Evolutionary conservation across 2,888 invertebrate species (phyloP), one percentile per base, ranked within the genome.

Genomic region (Branchipolynoe longqiensis): DNA sequence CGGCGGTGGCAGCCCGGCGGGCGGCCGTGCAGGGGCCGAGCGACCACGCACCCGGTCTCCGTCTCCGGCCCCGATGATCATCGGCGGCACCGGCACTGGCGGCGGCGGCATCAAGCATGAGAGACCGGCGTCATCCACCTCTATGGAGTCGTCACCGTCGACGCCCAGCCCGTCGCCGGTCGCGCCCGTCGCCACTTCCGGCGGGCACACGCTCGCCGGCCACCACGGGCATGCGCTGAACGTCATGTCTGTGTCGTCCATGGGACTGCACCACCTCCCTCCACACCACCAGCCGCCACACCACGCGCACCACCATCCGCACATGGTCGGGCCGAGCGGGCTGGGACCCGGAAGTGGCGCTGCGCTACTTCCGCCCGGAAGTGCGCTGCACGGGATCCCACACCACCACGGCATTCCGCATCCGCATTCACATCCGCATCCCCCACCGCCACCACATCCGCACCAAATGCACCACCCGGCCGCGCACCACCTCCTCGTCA

Each of bases 281-380:
- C 58, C 12, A 8, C 69, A 69, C 69, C 69, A 69, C 69, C 69
- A 69, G 3, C 69, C 69, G 3, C 36, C 36, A 22, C 69, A 69
- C 69, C 69, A 69, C 38, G 36, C 69, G 4, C 36, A 8, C 36
- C 69, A 69, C 69, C 62, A 62, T 4, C 62, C 62, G 31, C 69
- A 69, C 62, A 28, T 6, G 4, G 6, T 33, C 6, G 36, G 38
- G 36, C 69, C 33, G 22, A 33, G 38, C 38, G 36, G 2, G 36
- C 69, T 18, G n/a, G 69, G 69, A 62, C 62, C 31, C 14, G 69
- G 8, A 12, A 69, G 36, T 38, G 69, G 69, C 33, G 38, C 33
- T 38, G 69, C 36, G 14, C 22, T 33, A 4, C 8, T 25, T 18
- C 62, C 31, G 62, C 14, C 33, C 69, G 36, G 36, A 69, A 69